A percentile compares a stretch with the other conserved stretches of the same genome.
These are phyloP conservation scores for Ochlodes sylvanus DNA, from an alignment of 2,888 invertebrate genomes.

Conservation along the genomic window DNA sequence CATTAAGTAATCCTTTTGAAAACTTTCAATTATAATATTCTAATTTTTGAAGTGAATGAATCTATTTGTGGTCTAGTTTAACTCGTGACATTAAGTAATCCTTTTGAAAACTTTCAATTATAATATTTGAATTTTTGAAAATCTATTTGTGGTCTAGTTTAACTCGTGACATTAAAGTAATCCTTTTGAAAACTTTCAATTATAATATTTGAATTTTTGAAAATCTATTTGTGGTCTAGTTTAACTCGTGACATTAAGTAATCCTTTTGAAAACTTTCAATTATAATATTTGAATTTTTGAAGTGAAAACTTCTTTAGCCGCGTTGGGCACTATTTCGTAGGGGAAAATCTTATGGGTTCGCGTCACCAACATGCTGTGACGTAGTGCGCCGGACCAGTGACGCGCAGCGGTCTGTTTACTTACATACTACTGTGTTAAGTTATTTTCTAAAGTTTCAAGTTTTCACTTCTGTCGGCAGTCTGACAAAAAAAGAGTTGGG, in stretches of 20 bases:
- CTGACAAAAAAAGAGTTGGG: no score
- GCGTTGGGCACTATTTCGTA: no score
- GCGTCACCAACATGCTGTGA: no score
- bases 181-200: not conserved
- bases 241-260: not conserved
- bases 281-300: not conserved
- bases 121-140: not conserved
- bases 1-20: not conserved
- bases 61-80: not conserved
- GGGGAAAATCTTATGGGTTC: no score
- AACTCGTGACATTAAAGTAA: not conserved
- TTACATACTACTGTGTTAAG: no score
- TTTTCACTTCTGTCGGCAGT: no score
- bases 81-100: not conserved
- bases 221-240: not conserved
- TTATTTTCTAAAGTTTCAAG: no score
- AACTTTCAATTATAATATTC: not conserved
- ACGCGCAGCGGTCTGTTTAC: no score
- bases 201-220: constrained; percentile 4
- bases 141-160: not conserved
- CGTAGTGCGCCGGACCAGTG: no score
- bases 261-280: not conserved
- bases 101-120: not conserved
- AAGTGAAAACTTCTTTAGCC: no score
- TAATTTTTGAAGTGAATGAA: constrained; percentile 7